Percentiles rank a stretch among this genome's conserved stretches.
phyloP scores from a whole-genome alignment of 2,888 invertebrate genomes.

The Leptinotarsa rubiginosa region DNA sequence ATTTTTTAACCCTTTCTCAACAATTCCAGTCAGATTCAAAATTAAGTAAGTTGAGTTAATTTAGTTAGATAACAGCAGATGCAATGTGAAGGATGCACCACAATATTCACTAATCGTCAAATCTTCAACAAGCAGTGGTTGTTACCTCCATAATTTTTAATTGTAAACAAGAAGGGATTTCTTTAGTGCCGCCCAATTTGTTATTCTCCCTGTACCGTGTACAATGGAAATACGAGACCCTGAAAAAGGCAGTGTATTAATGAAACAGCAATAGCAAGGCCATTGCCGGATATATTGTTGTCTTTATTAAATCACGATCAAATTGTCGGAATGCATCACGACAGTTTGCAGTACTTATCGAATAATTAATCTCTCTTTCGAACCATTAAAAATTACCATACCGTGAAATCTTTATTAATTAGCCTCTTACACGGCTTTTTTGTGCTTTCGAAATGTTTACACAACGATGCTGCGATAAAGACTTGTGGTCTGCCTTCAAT shows the following conservation, averaged over 20 bases:
- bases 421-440: conserved; percentile 31
- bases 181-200: not conserved
- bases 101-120: no score
- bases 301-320: conserved; percentile 28
- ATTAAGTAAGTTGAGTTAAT: no score
- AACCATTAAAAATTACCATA: conserved; percentile 31
- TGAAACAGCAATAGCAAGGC: conserved; percentile 21
- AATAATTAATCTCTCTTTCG: conserved; percentile 23
- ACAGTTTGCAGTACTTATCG: conserved; percentile 25
- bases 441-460: conserved; percentile 32
- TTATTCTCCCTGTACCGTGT: not conserved
- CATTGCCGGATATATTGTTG: conserved; percentile 24
- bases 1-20: no score
- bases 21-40: no score
- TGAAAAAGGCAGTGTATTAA: conserved; percentile 13
- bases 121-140: no score
- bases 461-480: conserved; percentile 19
- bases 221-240: not conserved
- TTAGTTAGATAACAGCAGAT: no score
- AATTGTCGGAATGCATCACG: conserved; percentile 22
- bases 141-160: no score
- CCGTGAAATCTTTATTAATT: conserved; percentile 36
- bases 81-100: no score
- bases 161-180: no score
- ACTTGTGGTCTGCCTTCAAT: conserved; percentile 3